Evolutionary conservation across 2,113 vertebrate genomes (phyloP).

Genomic region (Pteropus alecto): DNA sequence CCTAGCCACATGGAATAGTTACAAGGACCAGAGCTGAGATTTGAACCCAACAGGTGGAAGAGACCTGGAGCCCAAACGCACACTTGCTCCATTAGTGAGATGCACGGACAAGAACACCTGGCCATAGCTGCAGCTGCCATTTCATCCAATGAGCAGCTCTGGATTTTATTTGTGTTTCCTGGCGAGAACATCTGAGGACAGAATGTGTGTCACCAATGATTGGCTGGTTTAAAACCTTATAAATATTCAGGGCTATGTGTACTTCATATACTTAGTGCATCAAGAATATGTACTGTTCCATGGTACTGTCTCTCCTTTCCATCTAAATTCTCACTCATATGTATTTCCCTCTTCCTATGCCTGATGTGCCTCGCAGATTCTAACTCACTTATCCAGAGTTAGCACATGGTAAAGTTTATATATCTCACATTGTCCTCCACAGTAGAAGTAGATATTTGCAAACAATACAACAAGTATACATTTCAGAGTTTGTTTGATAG

Average conservation of each 20-base stretch:
- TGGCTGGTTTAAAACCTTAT: not conserved
- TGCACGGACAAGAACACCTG: accelerated
- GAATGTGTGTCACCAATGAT: not conserved
- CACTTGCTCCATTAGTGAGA: accelerated
- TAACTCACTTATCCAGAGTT: not conserved
- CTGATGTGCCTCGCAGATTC: not conserved
- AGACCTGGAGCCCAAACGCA: not conserved
- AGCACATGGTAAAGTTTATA: not conserved
- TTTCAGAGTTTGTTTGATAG: not conserved
- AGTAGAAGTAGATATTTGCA: not conserved
- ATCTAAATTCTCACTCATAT: accelerated
- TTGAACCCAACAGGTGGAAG: not conserved
- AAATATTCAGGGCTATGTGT: too few species aligned
- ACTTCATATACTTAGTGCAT: not conserved
- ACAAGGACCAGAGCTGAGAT: not conserved
- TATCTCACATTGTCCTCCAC: too few species aligned
- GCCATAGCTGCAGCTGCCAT: not conserved
- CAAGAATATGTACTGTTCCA: accelerated
- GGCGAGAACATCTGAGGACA: not conserved
- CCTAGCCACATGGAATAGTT: not conserved
- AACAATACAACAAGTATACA: not conserved
- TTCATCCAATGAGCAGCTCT: not conserved
- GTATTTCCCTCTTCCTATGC: accelerated
- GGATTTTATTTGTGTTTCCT: not conserved
- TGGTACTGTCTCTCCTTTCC: not conserved